Percentiles rank a stretch among this genome's conserved stretches.
Conservation (phyloP, 2,888 invertebrate species). For the Pristionchus entomophagus region DNA sequence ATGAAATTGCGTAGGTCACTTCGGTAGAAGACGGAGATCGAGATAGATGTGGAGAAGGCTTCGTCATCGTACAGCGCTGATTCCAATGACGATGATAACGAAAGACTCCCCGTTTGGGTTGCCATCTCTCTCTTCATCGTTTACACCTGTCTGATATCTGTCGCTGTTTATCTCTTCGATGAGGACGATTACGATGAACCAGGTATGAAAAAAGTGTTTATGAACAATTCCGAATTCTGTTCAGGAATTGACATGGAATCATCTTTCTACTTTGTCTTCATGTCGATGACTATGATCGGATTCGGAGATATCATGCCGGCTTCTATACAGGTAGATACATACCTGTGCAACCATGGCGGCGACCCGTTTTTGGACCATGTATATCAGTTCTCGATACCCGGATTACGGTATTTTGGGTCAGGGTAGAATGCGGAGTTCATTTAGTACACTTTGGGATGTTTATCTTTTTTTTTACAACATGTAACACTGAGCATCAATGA, state of each 20-base stretch:
- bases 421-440: too few relatives aligned
- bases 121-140: background rate
- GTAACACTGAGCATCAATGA: too few relatives aligned
- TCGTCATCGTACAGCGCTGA: background rate
- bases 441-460: too few relatives aligned
- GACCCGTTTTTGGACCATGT: too few relatives aligned
- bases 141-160: background rate
- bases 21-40: background rate
- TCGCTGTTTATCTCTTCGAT: slow-evolving; percentile 5
- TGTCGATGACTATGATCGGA: slow-evolving; percentile 66
- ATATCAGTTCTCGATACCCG: too few relatives aligned
- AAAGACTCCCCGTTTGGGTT: slow-evolving; percentile 31
- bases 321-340: slow-evolving; percentile 65
- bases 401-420: too few relatives aligned
- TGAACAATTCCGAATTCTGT: background rate
- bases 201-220: background rate
- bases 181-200: slow-evolving; percentile 33
- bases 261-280: slow-evolving; percentile 66
- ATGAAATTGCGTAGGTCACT: background rate
- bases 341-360: too few relatives aligned
- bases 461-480: too few relatives aligned
- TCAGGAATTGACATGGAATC: slow-evolving; percentile 49
- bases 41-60: background rate
- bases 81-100: background rate
- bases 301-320: slow-evolving; percentile 69